Conservation (phyloP, 2,797 vertebrate species). For the Sciaenops ocellatus region DNA sequence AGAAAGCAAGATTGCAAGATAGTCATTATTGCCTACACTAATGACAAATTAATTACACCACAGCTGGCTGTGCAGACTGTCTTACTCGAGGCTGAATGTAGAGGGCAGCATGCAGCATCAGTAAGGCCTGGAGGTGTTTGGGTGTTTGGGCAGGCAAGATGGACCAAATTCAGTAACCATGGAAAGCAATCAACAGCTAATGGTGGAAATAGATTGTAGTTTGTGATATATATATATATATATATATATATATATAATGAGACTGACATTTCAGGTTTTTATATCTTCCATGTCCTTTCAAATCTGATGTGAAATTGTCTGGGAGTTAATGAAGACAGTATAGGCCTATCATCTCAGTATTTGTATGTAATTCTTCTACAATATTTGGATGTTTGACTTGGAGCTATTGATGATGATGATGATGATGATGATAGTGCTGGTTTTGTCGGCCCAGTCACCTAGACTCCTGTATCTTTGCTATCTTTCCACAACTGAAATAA, state of each 20-base stretch:
- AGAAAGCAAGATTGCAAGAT: constrained; percentile 58
- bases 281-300: not conserved
- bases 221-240: constrained; percentile 12
- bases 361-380: not conserved
- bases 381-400: not conserved
- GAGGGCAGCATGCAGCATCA: constrained; percentile 67
- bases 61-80: constrained; percentile 71
- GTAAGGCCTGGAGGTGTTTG: constrained; percentile 2
- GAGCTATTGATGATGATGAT: not conserved
- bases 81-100: constrained; percentile 53
- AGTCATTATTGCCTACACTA: constrained; percentile 74
- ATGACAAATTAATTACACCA: constrained; percentile 79
- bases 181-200: constrained; percentile 31
- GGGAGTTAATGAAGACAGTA: not conserved
- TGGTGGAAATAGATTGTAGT: constrained; percentile 3
- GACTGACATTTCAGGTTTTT: constrained; percentile 37
- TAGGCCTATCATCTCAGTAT: not conserved
- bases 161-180: constrained; percentile 10
- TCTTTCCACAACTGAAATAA: not conserved
- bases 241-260: constrained; percentile 1
- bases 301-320: constrained; percentile 22
- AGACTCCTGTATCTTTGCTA: not conserved
- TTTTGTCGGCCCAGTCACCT: not conserved
- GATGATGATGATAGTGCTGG: not conserved
- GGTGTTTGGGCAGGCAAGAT: not conserved